A percentile compares a stretch with the other conserved stretches of the same genome.
Conservation (phyloP, 2,888 invertebrate genomes). For the Oscheius myriophilus region DNA sequence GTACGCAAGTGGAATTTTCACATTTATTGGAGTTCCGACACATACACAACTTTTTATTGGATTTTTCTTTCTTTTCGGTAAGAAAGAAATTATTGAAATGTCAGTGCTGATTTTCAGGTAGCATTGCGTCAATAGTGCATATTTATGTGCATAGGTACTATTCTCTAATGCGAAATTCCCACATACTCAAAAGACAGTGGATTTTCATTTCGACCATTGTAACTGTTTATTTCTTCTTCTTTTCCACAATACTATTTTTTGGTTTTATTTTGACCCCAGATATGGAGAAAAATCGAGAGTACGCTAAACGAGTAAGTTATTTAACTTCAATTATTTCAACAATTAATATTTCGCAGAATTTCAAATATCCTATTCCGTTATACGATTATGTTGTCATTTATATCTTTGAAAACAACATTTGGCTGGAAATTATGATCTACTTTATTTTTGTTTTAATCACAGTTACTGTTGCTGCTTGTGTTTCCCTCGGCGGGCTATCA, state of each 20-base stretch:
- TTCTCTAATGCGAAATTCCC: constrained; percentile 1
- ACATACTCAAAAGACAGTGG: constrained; percentile 9
- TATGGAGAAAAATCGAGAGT: constrained; percentile 3
- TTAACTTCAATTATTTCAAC: background rate
- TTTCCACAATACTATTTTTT: constrained; percentile 1
- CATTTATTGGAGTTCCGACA: background rate
- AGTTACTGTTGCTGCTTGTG: no score
- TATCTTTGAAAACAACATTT: constrained; percentile 6
- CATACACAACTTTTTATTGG: constrained; percentile 13
- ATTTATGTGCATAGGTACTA: constrained; percentile 15
- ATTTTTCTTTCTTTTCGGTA: constrained; percentile 11
- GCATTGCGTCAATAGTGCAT: constrained; percentile 4
- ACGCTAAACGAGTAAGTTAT: constrained; percentile 1
- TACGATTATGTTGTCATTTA: constrained; percentile 1
- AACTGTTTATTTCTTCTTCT: background rate
- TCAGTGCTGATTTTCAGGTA: background rate
- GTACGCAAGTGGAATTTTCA: constrained; percentile 11
- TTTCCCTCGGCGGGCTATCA: no score
- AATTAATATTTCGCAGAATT: constrained; percentile 16
- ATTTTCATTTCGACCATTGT: background rate
- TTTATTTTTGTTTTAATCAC: background rate
- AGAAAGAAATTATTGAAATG: no score
- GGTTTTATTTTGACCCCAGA: constrained; percentile 6
- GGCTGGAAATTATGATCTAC: constrained; percentile 7
- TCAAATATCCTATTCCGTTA: background rate